Base-by-base conservation (phyloP, 2,113 vertebrate genomes). In the Polypterus senegalus region DNA sequence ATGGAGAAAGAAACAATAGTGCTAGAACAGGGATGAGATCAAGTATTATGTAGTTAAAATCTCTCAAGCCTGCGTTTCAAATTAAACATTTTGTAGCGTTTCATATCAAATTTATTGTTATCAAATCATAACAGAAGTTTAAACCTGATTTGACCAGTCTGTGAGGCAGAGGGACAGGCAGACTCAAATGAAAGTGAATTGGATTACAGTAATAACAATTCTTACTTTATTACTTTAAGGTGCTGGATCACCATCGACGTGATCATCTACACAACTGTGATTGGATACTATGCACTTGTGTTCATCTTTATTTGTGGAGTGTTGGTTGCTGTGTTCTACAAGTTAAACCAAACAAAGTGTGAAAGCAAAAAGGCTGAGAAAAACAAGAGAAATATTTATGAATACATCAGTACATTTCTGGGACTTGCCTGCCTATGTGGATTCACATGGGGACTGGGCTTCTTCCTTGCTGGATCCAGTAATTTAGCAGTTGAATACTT, bases 351-450 rank as follows among this genome's bases (percentile, higher is more conserved):
- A 7, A 74, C 86, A 65, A 81, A 58, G 4, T 69, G 51, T 6
- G 9, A 76, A 0, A 79, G 68, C 0, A 71, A 66, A 3, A 5
- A 9, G 2, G 11, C 47, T 27, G 6, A 4, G 6, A 51, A 0
- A 57, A 5, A 8, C 78, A 83, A 65, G 71, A 79, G 49, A 73
- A 76, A 62, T 73, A 71, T 11, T 82, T 57, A n/a, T 5, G 62
- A 58, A 8, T 69, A 83, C 0, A 65, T 74, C 0, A 2, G 65
- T 65, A 73, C 73, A 0, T 70, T 89, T 44, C 63, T 88, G 3
- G 84, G 85, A 1, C 75, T 90, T 61, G 85, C 83, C 65, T 75
- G 81, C 65, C 77, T 83, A 46, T 72, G 88, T 3, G 88, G 88
- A 55, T 73, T 88, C 9, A 86, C 87, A 3, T 89, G 87, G 84